A percentile compares a stretch with the other conserved stretches of the same genome.
Conservation (phyloP, 2,113 vertebrate genomes). For the Baryphthengus martii region DNA sequence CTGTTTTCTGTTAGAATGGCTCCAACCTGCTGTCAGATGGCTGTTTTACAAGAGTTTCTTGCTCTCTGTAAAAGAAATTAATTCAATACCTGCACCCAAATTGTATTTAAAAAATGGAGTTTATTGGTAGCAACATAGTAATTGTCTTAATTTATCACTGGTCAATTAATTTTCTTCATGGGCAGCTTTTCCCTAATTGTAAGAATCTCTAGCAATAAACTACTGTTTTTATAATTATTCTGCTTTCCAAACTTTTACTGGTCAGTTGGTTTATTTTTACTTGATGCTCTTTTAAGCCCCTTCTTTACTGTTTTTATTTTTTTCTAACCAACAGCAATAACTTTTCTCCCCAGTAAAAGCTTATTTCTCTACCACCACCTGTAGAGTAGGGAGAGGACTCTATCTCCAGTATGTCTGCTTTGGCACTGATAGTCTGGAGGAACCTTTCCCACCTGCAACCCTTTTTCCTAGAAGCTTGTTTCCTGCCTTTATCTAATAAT, state of each 20-base stretch:
- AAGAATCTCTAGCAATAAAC: not conserved
- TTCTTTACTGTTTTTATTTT: not conserved
- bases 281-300: not conserved
- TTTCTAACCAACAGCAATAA: not conserved
- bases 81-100: not conserved
- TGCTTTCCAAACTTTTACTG: not conserved
- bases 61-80: not conserved
- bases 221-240: not conserved
- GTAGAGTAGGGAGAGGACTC: not conserved
- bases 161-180: not conserved
- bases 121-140: not conserved
- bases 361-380: not conserved
- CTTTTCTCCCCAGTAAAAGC: not conserved
- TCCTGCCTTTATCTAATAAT: not conserved
- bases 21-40: not conserved
- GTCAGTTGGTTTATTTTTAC: not conserved
- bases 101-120: not conserved
- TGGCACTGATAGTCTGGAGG: not conserved
- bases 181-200: not conserved
- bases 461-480: not conserved
- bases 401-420: not conserved
- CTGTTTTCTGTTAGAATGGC: not conserved
- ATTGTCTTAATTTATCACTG: not conserved
- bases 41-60: not conserved
- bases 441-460: not conserved